A percentile compares a stretch with the other conserved stretches of the same genome.
Evolutionary conservation across 2,888 invertebrate genomes (phyloP).

Genomic region (Polyommatus iphigenia): DNA sequence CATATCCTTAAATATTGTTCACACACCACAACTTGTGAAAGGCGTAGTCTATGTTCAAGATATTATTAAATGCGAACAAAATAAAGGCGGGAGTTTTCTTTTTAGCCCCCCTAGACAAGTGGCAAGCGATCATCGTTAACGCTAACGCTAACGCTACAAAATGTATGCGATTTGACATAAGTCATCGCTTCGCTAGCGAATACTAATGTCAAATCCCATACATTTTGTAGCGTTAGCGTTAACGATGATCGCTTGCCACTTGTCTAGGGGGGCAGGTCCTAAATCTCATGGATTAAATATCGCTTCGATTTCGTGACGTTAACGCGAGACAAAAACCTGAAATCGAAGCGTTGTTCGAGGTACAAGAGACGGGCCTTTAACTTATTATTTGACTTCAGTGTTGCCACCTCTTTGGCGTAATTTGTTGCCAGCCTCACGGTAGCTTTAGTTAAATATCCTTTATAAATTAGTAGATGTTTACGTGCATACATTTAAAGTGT

Average conservation of each 20-base stretch:
- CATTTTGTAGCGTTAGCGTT: too few relatives aligned
- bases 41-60: background rate
- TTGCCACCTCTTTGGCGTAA: slow-evolving; percentile 26
- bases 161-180: too few relatives aligned
- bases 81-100: background rate
- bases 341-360: background rate
- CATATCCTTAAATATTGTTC: background rate
- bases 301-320: too few relatives aligned
- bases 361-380: background rate
- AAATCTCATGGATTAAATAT: too few relatives aligned
- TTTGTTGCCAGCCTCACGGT: slow-evolving; percentile 63
- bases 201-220: too few relatives aligned
- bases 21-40: background rate
- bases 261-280: too few relatives aligned
- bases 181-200: too few relatives aligned
- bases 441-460: slow-evolving; percentile 73
- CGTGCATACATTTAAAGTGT: slow-evolving; percentile 67
- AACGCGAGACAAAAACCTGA: background rate
- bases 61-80: background rate
- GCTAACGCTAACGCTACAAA: too few relatives aligned
- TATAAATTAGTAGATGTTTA: slow-evolving; percentile 70
- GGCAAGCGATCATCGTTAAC: too few relatives aligned
- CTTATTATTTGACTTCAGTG: background rate
- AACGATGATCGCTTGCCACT: too few relatives aligned
- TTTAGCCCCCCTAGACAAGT: too few relatives aligned